Percentiles rank a stretch among this genome's conserved stretches.
Evolutionary conservation across 23 tunicate genomes (phyloP).

Genomic region (Clavelina lepadiformis): DNA sequence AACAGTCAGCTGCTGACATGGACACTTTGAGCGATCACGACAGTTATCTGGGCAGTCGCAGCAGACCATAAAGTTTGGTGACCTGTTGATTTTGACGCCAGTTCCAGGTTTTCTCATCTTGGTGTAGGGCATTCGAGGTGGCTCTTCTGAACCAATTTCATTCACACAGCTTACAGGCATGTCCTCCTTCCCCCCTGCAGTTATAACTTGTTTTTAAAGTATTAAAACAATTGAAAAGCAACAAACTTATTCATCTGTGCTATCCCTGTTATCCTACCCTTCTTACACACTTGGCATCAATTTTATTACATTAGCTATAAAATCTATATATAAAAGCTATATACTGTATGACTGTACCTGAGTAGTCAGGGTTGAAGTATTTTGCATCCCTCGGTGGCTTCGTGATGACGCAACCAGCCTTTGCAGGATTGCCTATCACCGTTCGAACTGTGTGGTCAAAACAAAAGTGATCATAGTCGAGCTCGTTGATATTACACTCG

Average conservation of each 20-base stretch:
- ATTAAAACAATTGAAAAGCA: not conserved
- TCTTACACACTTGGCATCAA: too few relatives aligned
- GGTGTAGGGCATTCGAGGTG: constrained; percentile 77
- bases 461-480: constrained; percentile 64
- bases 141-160: constrained; percentile 52
- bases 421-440: constrained; percentile 6
- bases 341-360: constrained; percentile 54
- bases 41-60: constrained; percentile 97
- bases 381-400: constrained; percentile 50
- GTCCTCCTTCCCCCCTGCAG: constrained; percentile 66
- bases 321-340: too few relatives aligned
- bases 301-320: not conserved
- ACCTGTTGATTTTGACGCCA: constrained; percentile 64
- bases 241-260: too few relatives aligned
- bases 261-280: too few relatives aligned
- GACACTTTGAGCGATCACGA: constrained; percentile 74
- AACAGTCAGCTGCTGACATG: constrained; percentile 93
- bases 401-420: constrained; percentile 3
- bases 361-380: constrained; percentile 45
- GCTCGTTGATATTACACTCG: constrained; percentile 21
- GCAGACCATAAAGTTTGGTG: constrained; percentile 70
- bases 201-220: not conserved
- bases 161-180: constrained; percentile 69
- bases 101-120: constrained; percentile 55
- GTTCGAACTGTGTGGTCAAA: constrained; percentile 69